Evolutionary conservation across 2,888 invertebrate genomes (phyloP).

Genomic region (Apantesis nais): DNA sequence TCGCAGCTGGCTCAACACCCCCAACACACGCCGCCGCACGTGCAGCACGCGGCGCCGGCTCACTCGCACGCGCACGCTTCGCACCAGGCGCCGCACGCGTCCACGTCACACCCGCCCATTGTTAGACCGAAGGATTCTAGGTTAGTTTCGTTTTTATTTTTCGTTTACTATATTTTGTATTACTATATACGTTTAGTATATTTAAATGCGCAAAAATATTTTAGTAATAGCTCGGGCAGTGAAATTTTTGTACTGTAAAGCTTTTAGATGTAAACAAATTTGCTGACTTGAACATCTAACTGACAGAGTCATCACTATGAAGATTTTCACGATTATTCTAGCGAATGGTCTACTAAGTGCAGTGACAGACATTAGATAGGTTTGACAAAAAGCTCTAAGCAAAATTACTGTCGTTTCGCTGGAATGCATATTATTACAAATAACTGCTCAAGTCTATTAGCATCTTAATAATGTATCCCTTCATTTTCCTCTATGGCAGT

Average conservation of each 20-base stretch:
- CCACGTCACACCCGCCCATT: constrained; percentile 37
- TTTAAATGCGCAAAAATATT: neutral
- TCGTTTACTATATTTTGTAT: no score
- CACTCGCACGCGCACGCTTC: constrained; percentile 22
- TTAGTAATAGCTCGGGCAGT: neutral
- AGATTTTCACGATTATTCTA: no score
- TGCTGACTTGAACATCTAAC: no score
- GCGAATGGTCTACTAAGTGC: no score
- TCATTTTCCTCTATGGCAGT: no score
- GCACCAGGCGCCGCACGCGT: constrained; percentile 33
- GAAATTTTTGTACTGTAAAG: neutral
- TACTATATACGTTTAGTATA: neutral
- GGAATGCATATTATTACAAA: neutral
- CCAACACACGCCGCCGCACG: neutral
- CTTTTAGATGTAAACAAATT: no score
- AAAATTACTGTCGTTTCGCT: no score
- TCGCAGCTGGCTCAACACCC: neutral
- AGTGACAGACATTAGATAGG: no score
- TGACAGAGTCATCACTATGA: no score
- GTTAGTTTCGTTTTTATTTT: constrained; percentile 44
- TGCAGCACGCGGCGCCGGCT: constrained; percentile 19
- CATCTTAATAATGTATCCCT: neutral
- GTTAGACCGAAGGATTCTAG: constrained; percentile 71
- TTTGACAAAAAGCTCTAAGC: no score
- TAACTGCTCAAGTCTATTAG: neutral